These are phyloP conservation scores for Lepidurus packardi DNA, from an alignment of 1,140 invertebrate genomes.

Conservation along the genomic window DNA sequence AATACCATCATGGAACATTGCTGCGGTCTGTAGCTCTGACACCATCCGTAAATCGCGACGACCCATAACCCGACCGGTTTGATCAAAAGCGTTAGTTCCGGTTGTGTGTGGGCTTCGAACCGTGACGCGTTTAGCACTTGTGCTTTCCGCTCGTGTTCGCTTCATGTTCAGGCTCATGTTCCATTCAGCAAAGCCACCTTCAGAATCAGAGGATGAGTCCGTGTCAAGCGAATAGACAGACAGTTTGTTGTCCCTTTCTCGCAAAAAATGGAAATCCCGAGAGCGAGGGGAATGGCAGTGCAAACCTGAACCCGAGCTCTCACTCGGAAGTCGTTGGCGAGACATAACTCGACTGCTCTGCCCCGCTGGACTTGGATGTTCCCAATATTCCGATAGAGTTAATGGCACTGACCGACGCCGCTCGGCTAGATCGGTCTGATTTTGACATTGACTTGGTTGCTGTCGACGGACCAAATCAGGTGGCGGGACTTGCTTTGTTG, in stretches of 20 bases:
- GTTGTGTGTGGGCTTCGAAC: background rate
- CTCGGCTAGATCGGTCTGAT: background rate
- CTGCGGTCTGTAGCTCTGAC: background rate
- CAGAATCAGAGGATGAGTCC: background rate
- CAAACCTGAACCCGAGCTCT: background rate
- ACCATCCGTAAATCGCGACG: slow-evolving; percentile 13
- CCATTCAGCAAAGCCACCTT: background rate
- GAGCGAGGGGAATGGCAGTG: background rate
- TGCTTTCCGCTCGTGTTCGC: background rate
- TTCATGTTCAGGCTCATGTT: background rate
- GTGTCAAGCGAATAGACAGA: background rate
- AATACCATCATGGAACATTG: background rate
- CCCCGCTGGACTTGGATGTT: background rate
- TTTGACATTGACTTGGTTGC: background rate
- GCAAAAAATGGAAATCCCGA: background rate
- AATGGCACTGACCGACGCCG: background rate
- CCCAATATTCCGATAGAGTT: background rate
- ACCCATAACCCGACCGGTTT: slow-evolving; percentile 3
- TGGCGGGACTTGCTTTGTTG: background rate
- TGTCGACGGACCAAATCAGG: background rate
- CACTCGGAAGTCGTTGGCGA: background rate
- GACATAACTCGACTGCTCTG: background rate
- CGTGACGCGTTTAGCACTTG: background rate
- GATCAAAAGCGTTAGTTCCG: slow-evolving; percentile 4
- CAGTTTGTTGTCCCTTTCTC: background rate